Evolutionary conservation across 1,140 invertebrate genomes (phyloP).

Genomic region (Rhyacophila brunnea): DNA sequence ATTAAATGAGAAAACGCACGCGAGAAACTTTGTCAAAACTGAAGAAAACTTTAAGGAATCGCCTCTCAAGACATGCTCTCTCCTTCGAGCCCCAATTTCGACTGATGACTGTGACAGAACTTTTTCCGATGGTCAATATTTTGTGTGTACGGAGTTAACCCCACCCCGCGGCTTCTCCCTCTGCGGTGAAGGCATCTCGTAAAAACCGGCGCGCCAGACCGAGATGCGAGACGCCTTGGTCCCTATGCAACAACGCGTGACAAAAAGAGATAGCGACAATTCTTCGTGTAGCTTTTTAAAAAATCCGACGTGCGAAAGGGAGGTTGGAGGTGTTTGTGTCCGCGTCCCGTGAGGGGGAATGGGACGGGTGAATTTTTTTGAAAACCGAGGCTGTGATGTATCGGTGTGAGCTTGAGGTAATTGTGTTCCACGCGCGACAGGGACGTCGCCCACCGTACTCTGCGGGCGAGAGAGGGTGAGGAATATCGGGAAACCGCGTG

Average conservation of each 20-base stretch:
- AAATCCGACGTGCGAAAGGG: slow-evolving; percentile 48
- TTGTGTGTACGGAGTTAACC: slow-evolving; percentile 53
- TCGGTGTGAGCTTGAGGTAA: slow-evolving; percentile 33
- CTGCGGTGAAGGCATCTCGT: slow-evolving; percentile 53
- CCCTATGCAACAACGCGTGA: slow-evolving; percentile 38
- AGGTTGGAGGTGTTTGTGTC: slow-evolving; percentile 34
- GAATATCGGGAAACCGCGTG: slow-evolving; percentile 21
- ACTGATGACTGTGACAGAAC: slow-evolving; percentile 58
- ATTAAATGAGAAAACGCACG: slow-evolving; percentile 39
- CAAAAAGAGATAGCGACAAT: slow-evolving; percentile 50
- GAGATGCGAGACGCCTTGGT: slow-evolving; percentile 46
- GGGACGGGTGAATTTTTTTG: slow-evolving; percentile 45
- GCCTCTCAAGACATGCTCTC: slow-evolving; percentile 46
- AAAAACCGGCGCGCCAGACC: slow-evolving; percentile 52
- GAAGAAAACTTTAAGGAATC: slow-evolving; percentile 19
- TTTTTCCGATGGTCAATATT: slow-evolving; percentile 60
- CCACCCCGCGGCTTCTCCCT: slow-evolving; percentile 45
- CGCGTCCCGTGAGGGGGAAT: slow-evolving; percentile 41
- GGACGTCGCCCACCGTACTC: slow-evolving; percentile 2
- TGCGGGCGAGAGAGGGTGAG: slow-evolving; percentile 4
- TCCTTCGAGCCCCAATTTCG: slow-evolving; percentile 52
- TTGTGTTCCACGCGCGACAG: slow-evolving; percentile 28
- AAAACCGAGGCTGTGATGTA: slow-evolving; percentile 30
- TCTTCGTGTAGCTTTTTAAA: slow-evolving; percentile 55
- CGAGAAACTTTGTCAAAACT: slow-evolving; percentile 10